Base-by-base conservation (phyloP, 2,888 invertebrate species). In the Acronicta aceris region DNA sequence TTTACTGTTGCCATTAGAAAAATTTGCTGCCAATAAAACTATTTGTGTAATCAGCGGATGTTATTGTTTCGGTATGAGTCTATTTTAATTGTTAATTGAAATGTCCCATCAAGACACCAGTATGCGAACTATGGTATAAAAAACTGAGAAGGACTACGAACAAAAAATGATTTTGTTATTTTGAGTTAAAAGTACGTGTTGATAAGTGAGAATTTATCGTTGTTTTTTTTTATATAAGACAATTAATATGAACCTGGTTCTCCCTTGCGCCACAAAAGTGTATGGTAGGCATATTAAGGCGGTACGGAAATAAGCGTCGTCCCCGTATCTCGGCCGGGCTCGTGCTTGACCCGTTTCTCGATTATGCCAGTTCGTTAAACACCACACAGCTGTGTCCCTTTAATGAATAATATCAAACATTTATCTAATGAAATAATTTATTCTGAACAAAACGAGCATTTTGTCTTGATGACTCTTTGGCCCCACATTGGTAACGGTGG, bases 291-390 rank as follows among this genome's bases (percentile, higher is more conserved):
- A 45, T 71, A 68, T 61, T 74, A 70, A 65, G 63, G 55, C 25
- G 66, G 59, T 62, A 70, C 72, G 75, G 78, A 80, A 80, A 78
- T 78, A 79, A 78, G 72, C 71, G 61, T 65, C 59, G 51, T 45
- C 55, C 61, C 59, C 50, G 55, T 78, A 74, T 69, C 75, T 67
- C 64, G 59, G 59, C 59, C 58, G 43, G 58, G 55, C 40, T 65
- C 50, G 66, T 60, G 62, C 75, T 78, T 78, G 78, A 78, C 81
- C 81, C 64, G 43, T 41, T 74, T 74, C 65, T 48, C 53, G 65
- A 68, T 78, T 75, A 78, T 59, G 45, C 61, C 80, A 71, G 64
- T 71, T 74, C 65, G 72, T 72, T 70, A 77, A 61, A 65, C 72
- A 76, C 65, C 64, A 59, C 53, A 69, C 77, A 76, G 77, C 68